Evolutionary conservation across 2,113 vertebrate genomes (phyloP).

Genomic region (Burhinus oedicnemus): DNA sequence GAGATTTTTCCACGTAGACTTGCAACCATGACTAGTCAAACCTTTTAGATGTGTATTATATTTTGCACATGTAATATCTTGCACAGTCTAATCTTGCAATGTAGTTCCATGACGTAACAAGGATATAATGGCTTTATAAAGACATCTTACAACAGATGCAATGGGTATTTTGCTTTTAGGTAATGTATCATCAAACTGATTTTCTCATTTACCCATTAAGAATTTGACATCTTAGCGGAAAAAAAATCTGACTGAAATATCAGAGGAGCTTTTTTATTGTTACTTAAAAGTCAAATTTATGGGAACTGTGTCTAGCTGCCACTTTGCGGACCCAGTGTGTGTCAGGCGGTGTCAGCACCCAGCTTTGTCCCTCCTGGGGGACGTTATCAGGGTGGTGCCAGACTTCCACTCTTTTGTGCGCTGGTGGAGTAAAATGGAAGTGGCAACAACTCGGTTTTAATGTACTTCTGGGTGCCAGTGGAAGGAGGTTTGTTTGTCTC

Average conservation of each 20-base stretch:
- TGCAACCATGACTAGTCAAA: background rate
- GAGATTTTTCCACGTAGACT: background rate
- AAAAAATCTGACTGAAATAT: background rate
- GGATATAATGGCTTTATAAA: background rate
- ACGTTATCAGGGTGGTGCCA: background rate
- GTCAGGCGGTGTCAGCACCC: background rate
- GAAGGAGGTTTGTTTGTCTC: background rate
- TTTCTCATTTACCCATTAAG: background rate
- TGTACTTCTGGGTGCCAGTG: background rate
- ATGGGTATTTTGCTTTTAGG: background rate
- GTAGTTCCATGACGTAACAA: background rate
- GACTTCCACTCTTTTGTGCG: background rate
- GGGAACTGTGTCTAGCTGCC: background rate
- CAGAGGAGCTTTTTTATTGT: background rate
- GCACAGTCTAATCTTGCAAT: background rate
- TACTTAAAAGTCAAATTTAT: background rate
- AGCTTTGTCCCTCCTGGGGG: background rate
- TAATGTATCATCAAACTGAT: background rate
- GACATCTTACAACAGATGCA: background rate
- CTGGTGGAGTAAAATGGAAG: background rate
- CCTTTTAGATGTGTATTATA: background rate
- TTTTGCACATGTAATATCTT: background rate
- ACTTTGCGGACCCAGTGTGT: background rate
- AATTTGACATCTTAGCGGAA: background rate
- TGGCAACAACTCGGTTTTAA: accelerated